Percentiles rank a stretch among this genome's conserved stretches.
phyloP scores from a whole-genome alignment of 2,888 invertebrate species.

The Epiblema foenella region DNA sequence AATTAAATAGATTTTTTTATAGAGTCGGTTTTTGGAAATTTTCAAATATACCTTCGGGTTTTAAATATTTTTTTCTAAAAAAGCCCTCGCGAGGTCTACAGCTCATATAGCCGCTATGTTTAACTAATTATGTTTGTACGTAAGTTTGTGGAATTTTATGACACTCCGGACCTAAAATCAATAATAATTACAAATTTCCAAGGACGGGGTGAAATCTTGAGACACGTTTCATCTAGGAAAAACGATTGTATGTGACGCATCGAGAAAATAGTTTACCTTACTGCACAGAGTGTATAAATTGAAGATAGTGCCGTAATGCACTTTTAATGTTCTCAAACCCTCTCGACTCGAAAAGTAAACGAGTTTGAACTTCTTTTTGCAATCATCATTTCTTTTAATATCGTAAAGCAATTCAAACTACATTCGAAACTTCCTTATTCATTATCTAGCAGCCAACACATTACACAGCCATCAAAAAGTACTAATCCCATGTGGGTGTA shows the following conservation, averaged over 20 bases:
- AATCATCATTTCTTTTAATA: background rate
- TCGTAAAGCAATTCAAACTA: too few species aligned
- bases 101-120: too few species aligned
- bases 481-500: too few species aligned
- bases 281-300: slow-evolving; percentile 8
- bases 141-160: background rate
- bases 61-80: too few species aligned
- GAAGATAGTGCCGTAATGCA: slow-evolving; percentile 27
- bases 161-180: background rate
- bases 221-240: background rate
- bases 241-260: slow-evolving; percentile 2
- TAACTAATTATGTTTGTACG: too few species aligned
- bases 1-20: too few species aligned
- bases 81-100: too few species aligned
- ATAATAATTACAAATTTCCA: background rate
- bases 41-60: too few species aligned
- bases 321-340: slow-evolving; percentile 36
- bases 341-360: slow-evolving; percentile 9
- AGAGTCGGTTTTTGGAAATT: too few species aligned
- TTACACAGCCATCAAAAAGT: too few species aligned
- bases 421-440: too few species aligned
- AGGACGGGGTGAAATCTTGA: slow-evolving; percentile 8
- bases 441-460: too few species aligned
- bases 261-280: slow-evolving; percentile 7
- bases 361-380: background rate